Evolutionary conservation across 2,113 vertebrate genomes (phyloP), one percentile per base, ranked within the genome.

Genomic region (Gorsachius goisagi): DNA sequence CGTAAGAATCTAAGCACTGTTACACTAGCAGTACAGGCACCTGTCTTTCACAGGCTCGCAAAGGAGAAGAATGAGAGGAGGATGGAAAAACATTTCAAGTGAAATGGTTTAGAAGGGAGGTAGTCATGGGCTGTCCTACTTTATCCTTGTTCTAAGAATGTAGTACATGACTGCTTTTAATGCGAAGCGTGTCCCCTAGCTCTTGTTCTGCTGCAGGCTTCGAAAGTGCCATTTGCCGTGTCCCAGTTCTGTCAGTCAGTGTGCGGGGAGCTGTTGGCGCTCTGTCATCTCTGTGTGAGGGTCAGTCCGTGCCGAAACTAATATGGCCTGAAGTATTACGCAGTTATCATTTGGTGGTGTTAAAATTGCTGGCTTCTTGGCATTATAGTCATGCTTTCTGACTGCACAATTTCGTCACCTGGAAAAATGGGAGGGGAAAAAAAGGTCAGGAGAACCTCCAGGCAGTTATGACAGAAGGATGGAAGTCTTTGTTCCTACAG

Each of bases 191-290:
- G 30, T 82, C 58, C 67, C 66, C 53, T 41, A 50, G 74, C 67
- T 86, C 72, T 63, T 12, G 11, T 88, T 74, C 90, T 72, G 85
- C 93, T 86, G 62, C 33, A 72, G 85, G 83, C 88, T 92, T 90
- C 16, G 2, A 27, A 60, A 94, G 73, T 82, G 44, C 63, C 26
- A n/a, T 95, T 95, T 96, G 86, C 82, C 37, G 9, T 60, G 94
- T 95, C 93, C 96, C 81, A 95, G 92, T 97, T 97, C 93, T 94
- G 94, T 95, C 96, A 97, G 50, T 95, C 95, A 89, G 8, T 62
- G 75, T 63, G 75, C 69, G 93, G 94, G 76, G 89, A 95, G 85
- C 88, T 97, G 95, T 17, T 73, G 62, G 83, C 6, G 1, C 73
- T 90, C 39, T 79, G 37, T 90, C 86, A 77, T 93, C 89, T 37